A percentile compares a stretch with the other conserved stretches of the same genome.
phyloP scores from a whole-genome alignment of 2,888 invertebrate species.

The Drosophila buzzatii region DNA sequence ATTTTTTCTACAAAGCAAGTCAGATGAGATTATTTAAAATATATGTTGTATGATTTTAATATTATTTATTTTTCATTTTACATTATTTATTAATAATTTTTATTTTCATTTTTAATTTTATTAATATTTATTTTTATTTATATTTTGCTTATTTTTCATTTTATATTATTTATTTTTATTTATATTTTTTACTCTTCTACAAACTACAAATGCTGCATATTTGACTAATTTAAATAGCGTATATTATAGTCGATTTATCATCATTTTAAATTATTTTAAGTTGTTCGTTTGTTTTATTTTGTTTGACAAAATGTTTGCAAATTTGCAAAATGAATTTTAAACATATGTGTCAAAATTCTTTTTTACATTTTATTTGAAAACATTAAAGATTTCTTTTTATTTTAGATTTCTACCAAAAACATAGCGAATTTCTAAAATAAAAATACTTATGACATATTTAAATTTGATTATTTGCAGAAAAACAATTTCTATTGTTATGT shows the following conservation, averaged over 20 bases:
- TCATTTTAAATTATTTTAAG: too few relatives aligned
- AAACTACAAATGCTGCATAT: too few relatives aligned
- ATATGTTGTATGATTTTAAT: background rate
- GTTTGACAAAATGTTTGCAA: constrained; percentile 33
- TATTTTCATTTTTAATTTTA: background rate
- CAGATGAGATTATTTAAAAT: too few relatives aligned
- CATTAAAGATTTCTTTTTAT: constrained; percentile 1
- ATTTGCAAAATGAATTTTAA: constrained; percentile 35
- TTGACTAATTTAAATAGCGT: background rate
- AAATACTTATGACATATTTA: constrained; percentile 1
- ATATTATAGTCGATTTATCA: background rate
- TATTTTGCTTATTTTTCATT: background rate
- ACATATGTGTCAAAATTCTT: constrained; percentile 18
- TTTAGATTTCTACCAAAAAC: background rate
- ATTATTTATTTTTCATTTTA: background rate
- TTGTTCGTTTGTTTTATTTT: constrained; percentile 1
- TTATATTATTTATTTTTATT: background rate
- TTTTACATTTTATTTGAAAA: constrained; percentile 5
- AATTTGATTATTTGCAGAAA: constrained; percentile 72
- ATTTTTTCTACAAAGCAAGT: too few relatives aligned
- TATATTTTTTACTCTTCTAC: background rate
- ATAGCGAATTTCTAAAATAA: background rate
- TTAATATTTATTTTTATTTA: background rate
- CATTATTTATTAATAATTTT: background rate
- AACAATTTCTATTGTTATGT: constrained; percentile 84